Evolutionary conservation across 2,888 invertebrate genomes (phyloP).

Genomic region (Brenthis ino): DNA sequence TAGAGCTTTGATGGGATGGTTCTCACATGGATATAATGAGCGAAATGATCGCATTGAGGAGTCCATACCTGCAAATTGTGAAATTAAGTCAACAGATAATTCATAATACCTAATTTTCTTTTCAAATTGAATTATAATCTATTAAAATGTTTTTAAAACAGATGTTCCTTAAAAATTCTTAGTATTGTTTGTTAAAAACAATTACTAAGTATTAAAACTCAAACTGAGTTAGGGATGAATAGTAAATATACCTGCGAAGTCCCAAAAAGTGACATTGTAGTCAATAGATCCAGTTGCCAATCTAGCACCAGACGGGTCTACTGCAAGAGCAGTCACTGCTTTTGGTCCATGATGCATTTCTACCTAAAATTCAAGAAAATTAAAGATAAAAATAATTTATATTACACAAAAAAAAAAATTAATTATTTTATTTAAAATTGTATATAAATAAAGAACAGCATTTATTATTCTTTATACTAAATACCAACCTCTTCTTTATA

Average conservation of each 20-base stretch:
- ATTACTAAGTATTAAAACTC: no score
- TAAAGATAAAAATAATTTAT: no score
- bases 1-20: conserved; percentile 94
- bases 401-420: no score
- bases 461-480: background rate
- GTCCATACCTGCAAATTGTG: conserved; percentile 90
- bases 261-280: conserved; percentile 98
- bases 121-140: no score
- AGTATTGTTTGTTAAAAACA: no score
- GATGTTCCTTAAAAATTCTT: no score
- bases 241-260: conserved; percentile 87
- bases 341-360: conserved; percentile 94
- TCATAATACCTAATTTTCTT: background rate
- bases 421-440: background rate
- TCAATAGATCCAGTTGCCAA: conserved; percentile 96
- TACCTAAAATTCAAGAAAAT: conserved; percentile 51
- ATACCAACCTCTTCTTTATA: conserved; percentile 86
- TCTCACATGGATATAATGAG: conserved; percentile 96
- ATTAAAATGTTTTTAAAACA: no score
- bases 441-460: background rate
- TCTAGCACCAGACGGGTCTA: conserved; percentile 97
- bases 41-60: conserved; percentile 94
- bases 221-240: background rate
- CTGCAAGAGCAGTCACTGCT: conserved; percentile 93
- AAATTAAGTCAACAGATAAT: background rate